Conservation (phyloP, 1,140 invertebrate species). For the Nephila pilipes region DNA sequence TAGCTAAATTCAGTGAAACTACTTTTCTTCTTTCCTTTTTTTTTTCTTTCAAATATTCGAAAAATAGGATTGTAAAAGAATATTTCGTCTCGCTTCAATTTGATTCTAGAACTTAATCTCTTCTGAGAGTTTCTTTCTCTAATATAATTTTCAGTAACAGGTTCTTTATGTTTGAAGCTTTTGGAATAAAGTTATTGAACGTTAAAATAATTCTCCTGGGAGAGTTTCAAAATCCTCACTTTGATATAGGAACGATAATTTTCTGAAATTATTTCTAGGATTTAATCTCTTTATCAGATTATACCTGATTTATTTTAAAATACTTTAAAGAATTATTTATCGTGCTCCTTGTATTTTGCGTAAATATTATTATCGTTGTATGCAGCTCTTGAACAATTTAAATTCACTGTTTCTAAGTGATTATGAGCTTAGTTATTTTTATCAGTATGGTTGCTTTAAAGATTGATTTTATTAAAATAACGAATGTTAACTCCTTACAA, state of each 20-base stretch:
- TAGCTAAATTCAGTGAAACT: neutral
- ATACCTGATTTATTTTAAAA: neutral
- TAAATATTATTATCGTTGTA: too few relatives aligned
- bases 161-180: neutral
- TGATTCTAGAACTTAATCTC: neutral
- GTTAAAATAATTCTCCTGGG: neutral
- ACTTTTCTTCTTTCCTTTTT: neutral
- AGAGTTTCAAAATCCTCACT: neutral
- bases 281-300: neutral
- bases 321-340: neutral
- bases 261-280: neutral
- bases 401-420: too few relatives aligned
- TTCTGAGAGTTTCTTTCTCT: neutral
- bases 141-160: slow-evolving; percentile 8
- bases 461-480: too few relatives aligned
- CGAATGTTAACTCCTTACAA: too few relatives aligned
- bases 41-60: neutral
- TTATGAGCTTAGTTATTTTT: too few relatives aligned
- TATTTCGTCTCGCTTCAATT: slow-evolving; percentile 14
- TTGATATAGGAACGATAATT: neutral
- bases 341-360: too few relatives aligned
- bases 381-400: too few relatives aligned
- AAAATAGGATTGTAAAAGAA: slow-evolving; percentile 29
- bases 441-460: too few relatives aligned
- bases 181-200: neutral